Conservation (phyloP, 2,888 invertebrate genomes). For the Polydrusus tereticollis region DNA sequence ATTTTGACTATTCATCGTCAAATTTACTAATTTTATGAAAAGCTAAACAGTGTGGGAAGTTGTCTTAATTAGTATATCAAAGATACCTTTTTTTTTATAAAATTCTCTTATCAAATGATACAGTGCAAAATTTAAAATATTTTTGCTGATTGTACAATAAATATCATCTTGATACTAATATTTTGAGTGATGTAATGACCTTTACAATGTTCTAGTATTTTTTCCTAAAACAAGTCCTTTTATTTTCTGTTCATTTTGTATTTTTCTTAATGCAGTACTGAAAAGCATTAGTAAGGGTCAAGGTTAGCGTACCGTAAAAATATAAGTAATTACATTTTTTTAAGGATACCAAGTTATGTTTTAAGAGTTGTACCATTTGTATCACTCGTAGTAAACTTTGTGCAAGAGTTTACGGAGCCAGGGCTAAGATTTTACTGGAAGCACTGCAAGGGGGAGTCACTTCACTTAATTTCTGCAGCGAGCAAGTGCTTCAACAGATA, state of each 20-base stretch:
- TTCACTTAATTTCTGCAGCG: neutral
- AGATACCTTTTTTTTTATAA: too few relatives aligned
- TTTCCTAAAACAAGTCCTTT: neutral
- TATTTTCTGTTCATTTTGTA: neutral
- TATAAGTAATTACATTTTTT: slow-evolving; percentile 5
- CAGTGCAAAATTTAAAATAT: neutral
- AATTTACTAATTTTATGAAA: too few relatives aligned
- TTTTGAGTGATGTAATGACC: neutral
- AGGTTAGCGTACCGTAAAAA: neutral
- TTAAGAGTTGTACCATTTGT: neutral
- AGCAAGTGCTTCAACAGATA: too few relatives aligned
- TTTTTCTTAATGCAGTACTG: neutral
- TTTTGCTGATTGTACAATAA: slow-evolving; percentile 15
- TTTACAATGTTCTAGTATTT: neutral
- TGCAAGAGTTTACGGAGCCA: neutral
- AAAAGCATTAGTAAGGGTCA: neutral
- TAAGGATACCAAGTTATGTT: neutral
- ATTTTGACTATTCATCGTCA: neutral
- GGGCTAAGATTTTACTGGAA: neutral
- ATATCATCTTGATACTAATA: neutral
- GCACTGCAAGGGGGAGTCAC: neutral
- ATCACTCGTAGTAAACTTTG: neutral
- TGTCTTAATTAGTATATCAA: too few relatives aligned
- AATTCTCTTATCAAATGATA: too few relatives aligned
- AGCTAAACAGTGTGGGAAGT: too few relatives aligned